Evolutionary conservation across 2,113 vertebrate genomes (phyloP).

Genomic region (Brienomyrus longianalis): DNA sequence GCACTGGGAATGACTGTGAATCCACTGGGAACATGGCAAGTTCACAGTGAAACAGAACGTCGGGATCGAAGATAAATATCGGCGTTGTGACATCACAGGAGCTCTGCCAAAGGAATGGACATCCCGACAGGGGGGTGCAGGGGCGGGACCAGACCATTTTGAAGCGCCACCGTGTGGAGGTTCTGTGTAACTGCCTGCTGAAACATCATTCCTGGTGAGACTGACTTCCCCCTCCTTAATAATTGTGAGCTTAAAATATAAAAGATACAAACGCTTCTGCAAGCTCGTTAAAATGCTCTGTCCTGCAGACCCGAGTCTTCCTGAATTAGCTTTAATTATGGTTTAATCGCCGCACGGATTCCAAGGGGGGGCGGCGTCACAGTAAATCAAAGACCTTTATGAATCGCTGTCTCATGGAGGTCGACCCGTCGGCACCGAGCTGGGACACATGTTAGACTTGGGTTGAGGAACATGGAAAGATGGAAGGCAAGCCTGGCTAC

Average conservation of each 20-base stretch:
- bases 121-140: neutral
- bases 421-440: neutral
- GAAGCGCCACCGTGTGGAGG: neutral
- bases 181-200: neutral
- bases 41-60: neutral
- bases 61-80: neutral
- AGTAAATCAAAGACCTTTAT: neutral
- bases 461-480: neutral
- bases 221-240: neutral
- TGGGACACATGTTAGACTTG: neutral
- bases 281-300: neutral
- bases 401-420: neutral
- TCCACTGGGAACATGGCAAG: neutral
- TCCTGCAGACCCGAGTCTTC: neutral
- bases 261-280: neutral
- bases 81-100: neutral
- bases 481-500: neutral
- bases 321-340: neutral
- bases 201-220: neutral
- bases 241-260: neutral
- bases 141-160: neutral
- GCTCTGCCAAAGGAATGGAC: neutral
- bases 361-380: no score
- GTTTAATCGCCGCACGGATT: neutral
- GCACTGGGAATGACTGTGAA: neutral